Base-by-base conservation (phyloP, 2,797 vertebrate species). In the Leptatherina wallacei region DNA sequence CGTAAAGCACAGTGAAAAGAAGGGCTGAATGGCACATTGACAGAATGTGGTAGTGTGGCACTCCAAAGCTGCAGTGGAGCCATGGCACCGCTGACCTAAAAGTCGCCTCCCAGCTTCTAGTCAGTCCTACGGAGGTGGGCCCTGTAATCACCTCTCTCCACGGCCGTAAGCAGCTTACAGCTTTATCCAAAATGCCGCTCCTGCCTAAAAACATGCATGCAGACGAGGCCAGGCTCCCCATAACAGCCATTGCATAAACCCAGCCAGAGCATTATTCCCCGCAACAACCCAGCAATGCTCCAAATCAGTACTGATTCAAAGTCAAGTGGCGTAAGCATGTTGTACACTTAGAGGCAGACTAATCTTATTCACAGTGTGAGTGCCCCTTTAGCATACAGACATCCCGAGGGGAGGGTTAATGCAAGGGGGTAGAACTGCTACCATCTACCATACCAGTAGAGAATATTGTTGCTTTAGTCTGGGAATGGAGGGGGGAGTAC, bases 331-430 rank as follows among this genome's bases (percentile, higher is more conserved):
- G 90, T 93, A 93, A 93, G 92, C 90, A 90, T 92, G 92, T 92
- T 90, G 91, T 92, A 92, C 92, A 93, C 91, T 93, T 78, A 78
- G 89, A 92, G 90, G 91, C 87, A 89, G 89, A 88, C 92, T 94
- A 93, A 94, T 94, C 93, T 91, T 91, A 92, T 94, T 93, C 93
- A 91, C 94, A 91, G 91, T 90, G 88, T 89, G 93, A 94, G 93
- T 92, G 91, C 82, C 89, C 91, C 89, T 93, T 93, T 91, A 93
- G 93, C 92, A 91, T 93, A 88, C 88, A 92, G 88, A 92, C 89
- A 85, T 89, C 91, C 92, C 30, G 82, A 90, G 93, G 93, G 91
- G 85, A 93, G 86, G 90, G 90, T 91, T 91, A 85, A 81, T 83
- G 90, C 78, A 77, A 83, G 77, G 65, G 86, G 82, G 83, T 82